These are phyloP conservation scores for Erpornis zantholeuca DNA, from an alignment of 2,113 vertebrate genomes.

Conservation along the genomic window DNA sequence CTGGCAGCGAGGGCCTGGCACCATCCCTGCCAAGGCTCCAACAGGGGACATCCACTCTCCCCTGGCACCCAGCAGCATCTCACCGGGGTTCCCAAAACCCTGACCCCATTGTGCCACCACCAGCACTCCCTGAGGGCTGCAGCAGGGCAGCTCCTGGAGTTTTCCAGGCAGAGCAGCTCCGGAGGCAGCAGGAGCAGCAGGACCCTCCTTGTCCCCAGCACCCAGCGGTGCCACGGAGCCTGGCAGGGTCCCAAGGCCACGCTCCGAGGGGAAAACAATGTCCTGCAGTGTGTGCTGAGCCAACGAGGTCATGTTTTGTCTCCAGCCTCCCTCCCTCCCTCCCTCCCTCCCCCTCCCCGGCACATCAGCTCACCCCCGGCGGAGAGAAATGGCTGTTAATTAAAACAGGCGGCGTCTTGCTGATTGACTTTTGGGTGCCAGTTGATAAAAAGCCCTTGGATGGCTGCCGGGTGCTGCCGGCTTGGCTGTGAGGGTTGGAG, in stretches of 20 bases:
- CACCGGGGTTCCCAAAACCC: neutral
- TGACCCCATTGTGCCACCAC: neutral
- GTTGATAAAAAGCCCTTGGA: conserved; percentile 39
- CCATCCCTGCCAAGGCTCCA: neutral
- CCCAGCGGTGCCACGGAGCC: neutral
- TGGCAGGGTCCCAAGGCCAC: conserved; percentile 35
- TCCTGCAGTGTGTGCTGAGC: neutral
- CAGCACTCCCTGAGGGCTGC: fast-evolving
- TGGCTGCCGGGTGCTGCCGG: neutral
- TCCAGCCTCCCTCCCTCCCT: neutral
- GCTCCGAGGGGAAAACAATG: neutral
- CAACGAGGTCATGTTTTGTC: conserved; percentile 71
- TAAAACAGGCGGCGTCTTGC: conserved; percentile 35
- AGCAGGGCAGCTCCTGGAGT: fast-evolving
- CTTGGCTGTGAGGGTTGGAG: neutral
- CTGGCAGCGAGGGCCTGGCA: neutral
- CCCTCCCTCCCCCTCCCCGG: neutral
- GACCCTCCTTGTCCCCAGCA: neutral
- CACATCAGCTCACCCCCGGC: neutral
- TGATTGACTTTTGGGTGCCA: conserved; percentile 46
- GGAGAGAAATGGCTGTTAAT: conserved; percentile 27
- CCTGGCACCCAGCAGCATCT: neutral
- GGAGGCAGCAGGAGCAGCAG: too few relatives aligned
- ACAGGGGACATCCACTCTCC: neutral
- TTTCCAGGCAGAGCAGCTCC: neutral